A percentile compares a stretch with the other conserved stretches of the same genome.
Conservation (phyloP, 2,113 vertebrate species). For the Myrmecophaga tridactyla region DNA sequence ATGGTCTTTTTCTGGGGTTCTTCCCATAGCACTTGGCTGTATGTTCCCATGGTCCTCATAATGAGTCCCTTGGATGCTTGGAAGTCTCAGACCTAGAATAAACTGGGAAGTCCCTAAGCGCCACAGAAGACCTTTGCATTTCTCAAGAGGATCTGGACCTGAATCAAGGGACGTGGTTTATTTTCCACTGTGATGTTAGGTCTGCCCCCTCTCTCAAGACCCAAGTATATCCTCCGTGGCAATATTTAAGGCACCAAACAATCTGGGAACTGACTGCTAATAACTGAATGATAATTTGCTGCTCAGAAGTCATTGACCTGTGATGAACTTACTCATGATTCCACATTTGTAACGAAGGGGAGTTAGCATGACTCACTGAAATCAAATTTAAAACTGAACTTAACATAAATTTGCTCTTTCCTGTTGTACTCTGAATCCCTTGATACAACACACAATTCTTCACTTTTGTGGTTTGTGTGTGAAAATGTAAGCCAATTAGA, state of each 20-base stretch:
- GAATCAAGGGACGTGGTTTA: constrained; percentile 25
- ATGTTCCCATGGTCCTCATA: neutral
- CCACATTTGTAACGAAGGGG: neutral
- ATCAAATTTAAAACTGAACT: neutral
- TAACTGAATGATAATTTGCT: neutral
- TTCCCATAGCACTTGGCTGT: neutral
- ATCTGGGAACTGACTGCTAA: neutral
- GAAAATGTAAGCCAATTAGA: neutral
- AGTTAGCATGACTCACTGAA: neutral
- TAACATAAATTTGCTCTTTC: neutral
- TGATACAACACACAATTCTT: neutral
- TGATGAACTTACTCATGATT: neutral
- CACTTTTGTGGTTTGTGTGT: neutral
- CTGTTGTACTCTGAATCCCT: neutral
- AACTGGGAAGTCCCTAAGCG: neutral
- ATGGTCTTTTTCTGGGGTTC: neutral
- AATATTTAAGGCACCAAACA: neutral
- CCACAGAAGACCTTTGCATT: neutral
- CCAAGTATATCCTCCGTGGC: neutral
- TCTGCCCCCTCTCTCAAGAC: neutral
- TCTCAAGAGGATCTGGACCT: neutral
- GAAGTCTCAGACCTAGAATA: constrained; percentile 25
- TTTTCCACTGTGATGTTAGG: neutral
- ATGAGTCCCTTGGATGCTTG: neutral
- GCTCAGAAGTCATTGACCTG: neutral